phyloP scores from a whole-genome alignment of 2,797 vertebrate species.

The Cossypha caffra region DNA sequence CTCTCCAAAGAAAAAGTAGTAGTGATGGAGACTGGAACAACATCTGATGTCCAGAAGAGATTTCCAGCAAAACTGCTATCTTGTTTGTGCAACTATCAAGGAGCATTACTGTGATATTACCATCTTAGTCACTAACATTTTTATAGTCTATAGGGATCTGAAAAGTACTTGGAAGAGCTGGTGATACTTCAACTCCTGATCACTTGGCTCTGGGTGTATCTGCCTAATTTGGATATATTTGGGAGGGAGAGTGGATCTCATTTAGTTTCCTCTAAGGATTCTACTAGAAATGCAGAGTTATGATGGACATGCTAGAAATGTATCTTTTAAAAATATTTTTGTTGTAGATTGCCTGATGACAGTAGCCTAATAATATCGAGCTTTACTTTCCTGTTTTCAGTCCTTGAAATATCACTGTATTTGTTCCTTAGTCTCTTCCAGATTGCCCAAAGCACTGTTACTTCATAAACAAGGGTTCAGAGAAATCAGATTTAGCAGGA shows the following conservation, averaged over 20 bases:
- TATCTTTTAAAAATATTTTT: neutral
- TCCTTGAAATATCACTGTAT: neutral
- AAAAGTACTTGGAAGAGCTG: neutral
- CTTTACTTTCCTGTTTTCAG: neutral
- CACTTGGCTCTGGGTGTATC: neutral
- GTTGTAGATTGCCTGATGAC: neutral
- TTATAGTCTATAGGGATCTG: neutral
- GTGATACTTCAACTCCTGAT: neutral
- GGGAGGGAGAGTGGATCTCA: neutral
- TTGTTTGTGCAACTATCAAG: neutral
- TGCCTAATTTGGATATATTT: neutral
- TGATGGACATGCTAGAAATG: neutral
- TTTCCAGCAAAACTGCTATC: neutral
- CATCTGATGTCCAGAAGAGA: neutral
- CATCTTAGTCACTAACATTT: neutral
- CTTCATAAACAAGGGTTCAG: constrained; percentile 62
- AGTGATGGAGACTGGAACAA: neutral
- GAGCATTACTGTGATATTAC: neutral
- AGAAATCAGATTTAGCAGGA: constrained; percentile 52
- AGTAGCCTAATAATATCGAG: neutral
- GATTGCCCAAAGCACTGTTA: constrained; percentile 77
- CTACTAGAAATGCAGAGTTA: neutral
- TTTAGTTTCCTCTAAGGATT: neutral
- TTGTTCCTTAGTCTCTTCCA: constrained; percentile 76
- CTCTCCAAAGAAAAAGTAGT: neutral